Conservation (phyloP, 2,113 vertebrate species). For the Sapajus apella region DNA sequence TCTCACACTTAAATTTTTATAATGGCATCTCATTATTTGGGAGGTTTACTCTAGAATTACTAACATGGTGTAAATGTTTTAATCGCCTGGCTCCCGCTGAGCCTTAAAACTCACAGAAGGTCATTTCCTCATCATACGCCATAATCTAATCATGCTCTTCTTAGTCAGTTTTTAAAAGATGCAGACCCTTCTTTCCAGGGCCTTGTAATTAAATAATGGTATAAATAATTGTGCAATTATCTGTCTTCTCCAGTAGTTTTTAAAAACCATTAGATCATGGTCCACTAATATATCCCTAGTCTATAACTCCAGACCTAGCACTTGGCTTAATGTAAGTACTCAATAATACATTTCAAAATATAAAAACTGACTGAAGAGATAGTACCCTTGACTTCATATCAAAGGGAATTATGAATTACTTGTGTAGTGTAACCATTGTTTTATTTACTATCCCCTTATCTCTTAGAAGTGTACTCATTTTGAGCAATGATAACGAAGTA, state of each 20-base stretch:
- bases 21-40: not conserved
- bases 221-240: not conserved
- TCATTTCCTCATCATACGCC: not conserved
- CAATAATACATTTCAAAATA: not conserved
- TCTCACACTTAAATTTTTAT: not conserved
- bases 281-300: not conserved
- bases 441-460: not conserved
- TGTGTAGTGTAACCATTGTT: not conserved
- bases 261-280: not conserved
- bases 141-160: not conserved
- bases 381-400: not conserved
- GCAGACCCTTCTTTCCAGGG: not conserved
- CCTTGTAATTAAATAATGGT: not conserved
- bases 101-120: not conserved
- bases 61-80: not conserved
- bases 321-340: not conserved
- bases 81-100: not conserved
- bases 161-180: not conserved
- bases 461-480: not conserved
- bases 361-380: not conserved
- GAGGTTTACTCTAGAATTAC: not conserved
- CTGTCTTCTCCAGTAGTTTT: not conserved
- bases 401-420: not conserved
- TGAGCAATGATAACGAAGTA: not conserved
- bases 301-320: not conserved